Evolutionary conservation across 1,140 invertebrate genomes (phyloP).

Genomic region (Reticulitermes speratus): DNA sequence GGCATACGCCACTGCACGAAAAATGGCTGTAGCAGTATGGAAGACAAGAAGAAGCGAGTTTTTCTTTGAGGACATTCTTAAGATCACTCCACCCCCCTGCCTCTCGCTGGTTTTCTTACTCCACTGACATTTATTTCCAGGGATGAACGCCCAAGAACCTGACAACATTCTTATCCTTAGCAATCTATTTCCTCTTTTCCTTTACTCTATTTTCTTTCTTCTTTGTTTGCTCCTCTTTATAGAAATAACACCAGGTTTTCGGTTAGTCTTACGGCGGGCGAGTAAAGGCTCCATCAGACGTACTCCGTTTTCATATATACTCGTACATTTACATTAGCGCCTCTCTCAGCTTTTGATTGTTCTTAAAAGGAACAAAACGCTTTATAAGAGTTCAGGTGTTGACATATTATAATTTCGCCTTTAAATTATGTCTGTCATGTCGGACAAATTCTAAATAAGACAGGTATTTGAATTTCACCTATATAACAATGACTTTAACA

Average conservation of each 20-base stretch:
- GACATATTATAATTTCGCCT: no score
- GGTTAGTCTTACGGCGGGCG: neutral
- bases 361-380: no score
- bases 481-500: no score
- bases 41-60: neutral
- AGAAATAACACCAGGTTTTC: neutral
- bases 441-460: no score
- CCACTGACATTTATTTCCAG: conserved; percentile 48
- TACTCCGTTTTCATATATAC: no score
- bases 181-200: conserved; percentile 49
- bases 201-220: conserved; percentile 31
- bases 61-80: neutral
- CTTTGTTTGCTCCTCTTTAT: neutral
- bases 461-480: no score
- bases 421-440: no score
- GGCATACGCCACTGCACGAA: neutral
- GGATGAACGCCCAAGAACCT: conserved; percentile 48
- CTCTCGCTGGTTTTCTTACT: conserved; percentile 29
- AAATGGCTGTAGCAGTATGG: neutral
- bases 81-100: neutral
- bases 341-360: no score
- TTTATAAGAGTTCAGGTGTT: no score
- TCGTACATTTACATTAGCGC: no score
- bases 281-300: no score
- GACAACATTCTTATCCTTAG: conserved; percentile 49